Evolutionary conservation across 2,888 invertebrate species (phyloP).

Genomic region (Achlya flavicornis): DNA sequence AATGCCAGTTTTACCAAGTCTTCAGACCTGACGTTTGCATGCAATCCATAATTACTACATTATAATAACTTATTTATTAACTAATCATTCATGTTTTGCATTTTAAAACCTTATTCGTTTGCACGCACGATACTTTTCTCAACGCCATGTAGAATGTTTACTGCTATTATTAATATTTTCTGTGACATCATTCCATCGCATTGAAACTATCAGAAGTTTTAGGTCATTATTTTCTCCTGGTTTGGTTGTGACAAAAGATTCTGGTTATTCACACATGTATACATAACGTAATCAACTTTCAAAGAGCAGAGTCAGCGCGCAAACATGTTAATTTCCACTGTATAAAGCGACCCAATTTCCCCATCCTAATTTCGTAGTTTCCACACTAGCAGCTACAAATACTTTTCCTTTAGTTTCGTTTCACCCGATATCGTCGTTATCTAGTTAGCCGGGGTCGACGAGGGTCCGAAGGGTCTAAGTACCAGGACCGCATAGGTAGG

Average conservation of each 20-base stretch:
- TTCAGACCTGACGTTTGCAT: not conserved
- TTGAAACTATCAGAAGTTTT: too few relatives aligned
- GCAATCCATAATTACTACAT: not conserved
- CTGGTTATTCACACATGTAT: not conserved
- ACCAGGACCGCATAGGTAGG: constrained; percentile 67
- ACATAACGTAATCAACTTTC: not conserved
- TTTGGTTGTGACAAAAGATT: not conserved
- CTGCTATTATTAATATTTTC: not conserved
- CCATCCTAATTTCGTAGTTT: constrained; percentile 70
- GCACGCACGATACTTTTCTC: constrained; percentile 1
- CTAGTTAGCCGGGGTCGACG: constrained; percentile 81
- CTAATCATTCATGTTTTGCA: too few relatives aligned
- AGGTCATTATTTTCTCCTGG: too few relatives aligned
- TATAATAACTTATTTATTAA: not conserved
- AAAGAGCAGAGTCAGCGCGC: constrained; percentile 35
- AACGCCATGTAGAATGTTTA: not conserved
- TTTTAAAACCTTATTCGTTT: not conserved
- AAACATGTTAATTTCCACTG: constrained; percentile 66
- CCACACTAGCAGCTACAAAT: constrained; percentile 73
- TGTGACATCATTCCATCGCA: not conserved
- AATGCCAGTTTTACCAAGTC: not conserved
- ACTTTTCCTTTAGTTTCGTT: constrained; percentile 81
- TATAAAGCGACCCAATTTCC: constrained; percentile 66
- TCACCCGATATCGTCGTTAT: constrained; percentile 79
- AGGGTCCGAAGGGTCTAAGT: constrained; percentile 76